Evolutionary conservation across 1,140 invertebrate genomes (phyloP).

Genomic region (Eupristina koningsbergeri): DNA sequence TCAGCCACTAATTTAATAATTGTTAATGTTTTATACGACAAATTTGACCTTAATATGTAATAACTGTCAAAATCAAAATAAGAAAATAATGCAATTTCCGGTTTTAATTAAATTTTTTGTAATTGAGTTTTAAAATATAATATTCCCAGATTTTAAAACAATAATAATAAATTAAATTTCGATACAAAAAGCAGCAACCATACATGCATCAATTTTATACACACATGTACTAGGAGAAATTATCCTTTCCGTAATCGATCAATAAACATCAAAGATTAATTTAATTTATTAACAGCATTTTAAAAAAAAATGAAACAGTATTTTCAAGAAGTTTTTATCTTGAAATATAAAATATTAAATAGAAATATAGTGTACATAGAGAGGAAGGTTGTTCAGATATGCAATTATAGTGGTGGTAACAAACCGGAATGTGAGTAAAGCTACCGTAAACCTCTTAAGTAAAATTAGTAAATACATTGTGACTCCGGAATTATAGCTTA

Average conservation of each 20-base stretch:
- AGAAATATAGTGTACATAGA: background rate
- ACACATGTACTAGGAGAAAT: background rate
- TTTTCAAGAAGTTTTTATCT: background rate
- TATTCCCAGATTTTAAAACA: too few species aligned
- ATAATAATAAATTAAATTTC: too few species aligned
- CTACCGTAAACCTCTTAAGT: background rate
- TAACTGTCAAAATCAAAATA: too few species aligned
- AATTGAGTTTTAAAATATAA: too few species aligned
- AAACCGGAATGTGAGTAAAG: background rate
- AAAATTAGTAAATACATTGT: background rate
- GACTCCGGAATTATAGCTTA: background rate
- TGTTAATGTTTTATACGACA: too few species aligned
- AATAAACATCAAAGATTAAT: background rate
- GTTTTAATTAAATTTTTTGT: too few species aligned
- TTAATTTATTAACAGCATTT: background rate
- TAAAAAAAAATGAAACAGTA: background rate
- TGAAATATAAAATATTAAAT: background rate
- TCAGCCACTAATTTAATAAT: too few species aligned
- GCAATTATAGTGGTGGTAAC: background rate
- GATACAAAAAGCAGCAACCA: too few species aligned
- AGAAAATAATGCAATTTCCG: too few species aligned
- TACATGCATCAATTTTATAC: too few species aligned
- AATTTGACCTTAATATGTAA: too few species aligned
- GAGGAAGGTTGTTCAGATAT: background rate
- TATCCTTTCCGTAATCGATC: background rate